Percentiles rank a stretch among this genome's conserved stretches.
Conservation (phyloP, 92 coral and sea anemone genomes). For the Epizoanthus fatuus region DNA sequence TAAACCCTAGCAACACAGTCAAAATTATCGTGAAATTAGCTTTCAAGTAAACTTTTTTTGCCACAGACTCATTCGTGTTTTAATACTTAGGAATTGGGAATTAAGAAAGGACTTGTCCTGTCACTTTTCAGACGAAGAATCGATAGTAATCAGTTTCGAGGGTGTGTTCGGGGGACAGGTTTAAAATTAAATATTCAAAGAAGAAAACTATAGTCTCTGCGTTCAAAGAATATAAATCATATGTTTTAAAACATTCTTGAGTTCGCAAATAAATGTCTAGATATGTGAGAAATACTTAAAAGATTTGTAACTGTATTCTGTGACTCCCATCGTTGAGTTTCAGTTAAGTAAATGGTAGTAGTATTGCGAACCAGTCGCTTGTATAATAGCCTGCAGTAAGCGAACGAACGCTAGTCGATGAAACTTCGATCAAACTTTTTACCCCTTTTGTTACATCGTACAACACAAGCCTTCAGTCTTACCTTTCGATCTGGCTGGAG, state of each 20-base stretch:
- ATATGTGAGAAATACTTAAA: neutral
- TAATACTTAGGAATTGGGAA: neutral
- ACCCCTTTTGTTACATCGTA: neutral
- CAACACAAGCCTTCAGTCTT: neutral
- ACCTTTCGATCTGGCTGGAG: constrained; percentile 19
- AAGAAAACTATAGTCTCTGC: constrained; percentile 7
- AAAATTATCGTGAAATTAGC: neutral
- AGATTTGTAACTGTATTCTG: neutral
- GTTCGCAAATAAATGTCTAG: neutral
- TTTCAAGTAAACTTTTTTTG: neutral
- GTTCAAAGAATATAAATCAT: neutral
- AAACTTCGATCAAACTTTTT: constrained; percentile 6
- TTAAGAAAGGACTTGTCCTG: neutral
- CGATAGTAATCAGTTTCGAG: constrained; percentile 6
- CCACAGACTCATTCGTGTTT: neutral
- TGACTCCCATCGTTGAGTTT: neutral
- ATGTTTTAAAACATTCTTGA: constrained; percentile 1
- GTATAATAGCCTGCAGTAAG: neutral
- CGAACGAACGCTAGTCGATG: constrained; percentile 1
- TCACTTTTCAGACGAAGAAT: neutral
- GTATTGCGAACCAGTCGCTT: neutral
- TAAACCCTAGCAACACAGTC: neutral
- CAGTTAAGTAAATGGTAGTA: neutral
- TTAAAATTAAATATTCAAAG: constrained; percentile 16
- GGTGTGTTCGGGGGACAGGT: constrained; percentile 40